phyloP scores from a whole-genome alignment of 2,888 invertebrate genomes.

The Lasioglossum figueresi region DNA sequence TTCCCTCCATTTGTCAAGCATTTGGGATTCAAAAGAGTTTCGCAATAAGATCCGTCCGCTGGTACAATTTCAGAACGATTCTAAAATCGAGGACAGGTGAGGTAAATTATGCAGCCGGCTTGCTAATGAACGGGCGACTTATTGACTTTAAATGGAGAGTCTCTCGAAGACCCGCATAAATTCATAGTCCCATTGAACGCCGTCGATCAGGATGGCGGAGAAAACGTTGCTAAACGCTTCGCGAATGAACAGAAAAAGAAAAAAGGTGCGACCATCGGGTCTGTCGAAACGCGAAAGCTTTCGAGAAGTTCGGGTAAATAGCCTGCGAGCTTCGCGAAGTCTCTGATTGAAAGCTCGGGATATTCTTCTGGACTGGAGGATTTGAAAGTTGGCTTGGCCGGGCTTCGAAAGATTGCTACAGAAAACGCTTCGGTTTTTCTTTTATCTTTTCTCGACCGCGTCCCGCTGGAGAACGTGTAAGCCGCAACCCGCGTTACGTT shows the following conservation, averaged over 20 bases:
- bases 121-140: slow-evolving; percentile 22
- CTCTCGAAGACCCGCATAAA: not conserved
- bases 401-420: not conserved
- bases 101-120: slow-evolving; percentile 15
- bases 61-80: not conserved
- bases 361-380: slow-evolving; percentile 1
- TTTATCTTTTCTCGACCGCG: not conserved
- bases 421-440: not conserved
- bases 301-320: not conserved
- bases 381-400: not conserved
- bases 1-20: not conserved
- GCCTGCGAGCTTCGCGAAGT: slow-evolving; percentile 5
- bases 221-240: not conserved
- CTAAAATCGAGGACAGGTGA: not conserved
- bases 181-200: slow-evolving; percentile 6
- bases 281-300: slow-evolving; percentile 2
- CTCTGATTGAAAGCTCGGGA: slow-evolving; percentile 7
- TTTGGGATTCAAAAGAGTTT: not conserved
- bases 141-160: slow-evolving; percentile 7
- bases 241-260: not conserved
- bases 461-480: not conserved
- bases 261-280: not conserved
- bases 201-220: not conserved
- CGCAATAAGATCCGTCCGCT: not conserved
- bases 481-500: not conserved